These are phyloP conservation scores for Brachionus plicatilis DNA, from an alignment of 1,140 invertebrate species.

Conservation along the genomic window DNA sequence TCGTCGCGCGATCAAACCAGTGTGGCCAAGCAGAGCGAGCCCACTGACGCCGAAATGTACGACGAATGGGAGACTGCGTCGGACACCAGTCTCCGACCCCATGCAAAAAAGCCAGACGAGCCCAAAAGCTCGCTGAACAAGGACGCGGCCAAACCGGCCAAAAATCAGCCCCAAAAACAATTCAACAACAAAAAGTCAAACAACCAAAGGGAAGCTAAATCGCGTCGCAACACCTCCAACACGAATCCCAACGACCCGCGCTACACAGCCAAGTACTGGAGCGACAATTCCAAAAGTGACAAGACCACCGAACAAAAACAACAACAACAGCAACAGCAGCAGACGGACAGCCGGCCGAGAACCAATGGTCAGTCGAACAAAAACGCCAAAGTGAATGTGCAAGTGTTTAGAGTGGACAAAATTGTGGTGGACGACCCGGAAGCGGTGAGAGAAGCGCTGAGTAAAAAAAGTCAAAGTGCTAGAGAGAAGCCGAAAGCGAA, in stretches of 20 bases:
- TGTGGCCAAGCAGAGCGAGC: conserved; percentile 15
- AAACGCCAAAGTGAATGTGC: neutral
- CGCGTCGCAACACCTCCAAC: neutral
- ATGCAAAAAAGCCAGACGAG: neutral
- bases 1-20: neutral
- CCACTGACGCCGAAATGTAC: conserved; percentile 12
- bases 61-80: conserved; percentile 40
- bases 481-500: neutral
- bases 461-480: neutral
- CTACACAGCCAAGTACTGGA: conserved; percentile 37
- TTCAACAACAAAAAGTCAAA: neutral
- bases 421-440: conserved; percentile 5
- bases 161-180: neutral
- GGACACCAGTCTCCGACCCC: neutral
- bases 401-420: conserved; percentile 26
- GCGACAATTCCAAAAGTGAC: conserved; percentile 13
- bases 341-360: neutral
- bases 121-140: neutral
- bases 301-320: neutral
- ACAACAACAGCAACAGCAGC: neutral
- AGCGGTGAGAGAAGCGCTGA: conserved; percentile 22
- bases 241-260: conserved; percentile 1
- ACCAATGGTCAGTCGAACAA: neutral
- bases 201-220: neutral
- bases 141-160: neutral